Evolutionary conservation across 1,140 invertebrate genomes (phyloP).

Genomic region (Cydia amplana): DNA sequence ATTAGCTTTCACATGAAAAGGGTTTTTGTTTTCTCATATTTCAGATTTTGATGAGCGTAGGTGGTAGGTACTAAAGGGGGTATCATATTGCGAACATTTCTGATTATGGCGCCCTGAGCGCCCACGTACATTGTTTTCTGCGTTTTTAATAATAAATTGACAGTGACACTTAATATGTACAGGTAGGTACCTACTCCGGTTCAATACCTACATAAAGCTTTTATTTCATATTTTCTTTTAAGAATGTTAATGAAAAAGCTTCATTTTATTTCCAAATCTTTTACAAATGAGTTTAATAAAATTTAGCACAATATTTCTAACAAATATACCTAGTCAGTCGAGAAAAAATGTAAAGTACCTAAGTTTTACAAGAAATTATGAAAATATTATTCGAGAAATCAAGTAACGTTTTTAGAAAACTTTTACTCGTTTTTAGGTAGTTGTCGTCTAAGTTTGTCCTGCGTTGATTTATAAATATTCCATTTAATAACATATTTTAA

Average conservation of each 20-base stretch:
- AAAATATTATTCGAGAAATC: neutral
- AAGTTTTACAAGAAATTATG: neutral
- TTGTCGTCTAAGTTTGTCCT: neutral
- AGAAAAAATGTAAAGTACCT: neutral
- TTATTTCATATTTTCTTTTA: too few species aligned
- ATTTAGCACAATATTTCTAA: too few species aligned
- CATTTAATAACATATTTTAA: neutral
- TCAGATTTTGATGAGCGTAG: constrained; percentile 20
- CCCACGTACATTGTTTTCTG: constrained; percentile 6
- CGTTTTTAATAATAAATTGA: neutral
- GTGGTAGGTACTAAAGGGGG: neutral
- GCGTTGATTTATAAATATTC: neutral
- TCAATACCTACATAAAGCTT: too few species aligned
- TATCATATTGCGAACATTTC: neutral
- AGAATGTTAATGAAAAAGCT: too few species aligned
- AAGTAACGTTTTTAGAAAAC: neutral
- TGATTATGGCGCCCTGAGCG: constrained; percentile 1
- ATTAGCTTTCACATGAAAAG: neutral
- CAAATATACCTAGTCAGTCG: too few species aligned
- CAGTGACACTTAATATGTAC: neutral
- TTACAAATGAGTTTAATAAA: too few species aligned
- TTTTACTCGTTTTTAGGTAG: neutral
- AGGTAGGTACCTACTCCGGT: too few species aligned
- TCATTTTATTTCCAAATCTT: too few species aligned
- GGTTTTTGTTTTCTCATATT: constrained; percentile 11